Percentiles rank a stretch among this genome's conserved stretches.
Evolutionary conservation across 2,113 vertebrate species (phyloP).

Genomic region (Chaetodon trifascialis): DNA sequence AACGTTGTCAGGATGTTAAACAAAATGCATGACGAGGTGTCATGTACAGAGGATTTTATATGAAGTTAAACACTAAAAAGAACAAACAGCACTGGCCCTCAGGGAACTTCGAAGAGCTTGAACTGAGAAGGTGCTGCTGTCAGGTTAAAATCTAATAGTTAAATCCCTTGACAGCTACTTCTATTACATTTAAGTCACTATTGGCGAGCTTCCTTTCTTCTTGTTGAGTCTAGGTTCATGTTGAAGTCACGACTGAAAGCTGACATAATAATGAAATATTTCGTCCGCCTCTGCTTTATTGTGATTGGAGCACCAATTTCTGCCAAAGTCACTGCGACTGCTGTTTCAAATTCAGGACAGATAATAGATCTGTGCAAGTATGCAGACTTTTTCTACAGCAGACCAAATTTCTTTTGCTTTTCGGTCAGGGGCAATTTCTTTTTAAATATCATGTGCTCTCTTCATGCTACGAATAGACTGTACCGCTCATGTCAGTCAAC

Average conservation of each 20-base stretch:
- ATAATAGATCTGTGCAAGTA: neutral
- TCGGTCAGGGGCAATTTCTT: neutral
- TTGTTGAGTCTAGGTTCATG: neutral
- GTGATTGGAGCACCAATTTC: neutral
- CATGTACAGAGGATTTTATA: neutral
- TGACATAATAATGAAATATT: neutral
- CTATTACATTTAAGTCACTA: too few species aligned
- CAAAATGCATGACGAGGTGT: neutral
- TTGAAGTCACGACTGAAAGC: neutral
- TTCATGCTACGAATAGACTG: neutral
- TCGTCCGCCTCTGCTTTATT: neutral
- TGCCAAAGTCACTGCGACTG: neutral
- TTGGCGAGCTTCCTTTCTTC: too few species aligned
- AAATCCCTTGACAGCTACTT: neutral
- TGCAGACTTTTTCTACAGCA: neutral
- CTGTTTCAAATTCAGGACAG: neutral
- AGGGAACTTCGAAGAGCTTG: neutral
- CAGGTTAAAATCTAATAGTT: neutral
- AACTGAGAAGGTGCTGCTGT: neutral
- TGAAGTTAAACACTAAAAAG: neutral
- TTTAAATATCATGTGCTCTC: neutral
- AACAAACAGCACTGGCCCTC: neutral
- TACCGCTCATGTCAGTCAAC: neutral
- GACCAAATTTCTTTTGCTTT: neutral
- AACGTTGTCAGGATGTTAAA: neutral